These are phyloP conservation scores for Aleiodes alternator DNA, from an alignment of 2,888 invertebrate species.

Conservation along the genomic window DNA sequence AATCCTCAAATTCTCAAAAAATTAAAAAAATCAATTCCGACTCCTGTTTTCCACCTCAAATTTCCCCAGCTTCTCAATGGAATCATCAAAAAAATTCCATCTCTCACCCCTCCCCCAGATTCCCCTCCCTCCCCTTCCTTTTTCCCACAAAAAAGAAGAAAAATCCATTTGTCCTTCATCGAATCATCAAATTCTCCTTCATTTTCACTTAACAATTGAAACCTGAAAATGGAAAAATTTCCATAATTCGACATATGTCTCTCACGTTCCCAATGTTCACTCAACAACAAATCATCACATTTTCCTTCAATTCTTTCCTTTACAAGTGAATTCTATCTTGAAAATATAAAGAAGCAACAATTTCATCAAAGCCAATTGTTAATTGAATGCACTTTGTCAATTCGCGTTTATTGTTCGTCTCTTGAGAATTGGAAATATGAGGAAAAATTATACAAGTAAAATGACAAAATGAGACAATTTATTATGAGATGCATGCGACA, in stretches of 20 bases:
- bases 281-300: constrained; percentile 15
- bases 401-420: constrained; percentile 22
- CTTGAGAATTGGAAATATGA: constrained; percentile 15
- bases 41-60: too few species aligned
- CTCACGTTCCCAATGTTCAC: constrained; percentile 57
- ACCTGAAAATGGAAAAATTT: constrained; percentile 43
- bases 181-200: constrained; percentile 49
- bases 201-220: constrained; percentile 38
- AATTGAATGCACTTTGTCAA: constrained; percentile 17
- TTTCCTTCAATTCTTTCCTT: neutral
- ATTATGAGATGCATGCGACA: constrained; percentile 1
- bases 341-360: neutral
- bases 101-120: too few species aligned
- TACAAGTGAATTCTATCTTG: neutral
- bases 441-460: constrained; percentile 3
- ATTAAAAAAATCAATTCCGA: too few species aligned
- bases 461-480: neutral
- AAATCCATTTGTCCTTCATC: constrained; percentile 45
- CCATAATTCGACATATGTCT: constrained; percentile 36
- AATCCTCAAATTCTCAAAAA: too few species aligned
- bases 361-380: neutral
- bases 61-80: too few species aligned
- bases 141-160: neutral
- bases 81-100: too few species aligned
- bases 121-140: too few species aligned